Conservation (phyloP, 2,888 invertebrate species). For the Mamestra brassicae region DNA sequence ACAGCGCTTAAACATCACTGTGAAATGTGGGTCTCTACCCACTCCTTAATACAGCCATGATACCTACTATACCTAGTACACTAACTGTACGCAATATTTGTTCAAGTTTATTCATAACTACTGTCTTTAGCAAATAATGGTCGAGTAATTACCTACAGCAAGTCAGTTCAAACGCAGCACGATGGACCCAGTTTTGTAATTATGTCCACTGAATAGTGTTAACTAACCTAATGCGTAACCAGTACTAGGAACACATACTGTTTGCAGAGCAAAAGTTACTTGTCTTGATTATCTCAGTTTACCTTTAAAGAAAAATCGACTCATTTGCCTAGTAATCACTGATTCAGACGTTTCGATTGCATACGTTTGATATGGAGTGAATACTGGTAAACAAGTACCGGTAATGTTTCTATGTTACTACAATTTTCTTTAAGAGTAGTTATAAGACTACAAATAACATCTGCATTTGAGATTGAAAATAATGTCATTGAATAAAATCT, state of each 20-base stretch:
- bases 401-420: constrained; percentile 23
- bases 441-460: constrained; percentile 14
- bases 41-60: background rate
- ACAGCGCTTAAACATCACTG: background rate
- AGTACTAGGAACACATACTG: constrained; percentile 69
- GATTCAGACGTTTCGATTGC: constrained; percentile 49
- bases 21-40: background rate
- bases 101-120: background rate
- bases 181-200: constrained; percentile 71
- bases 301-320: constrained; percentile 64
- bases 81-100: background rate
- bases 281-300: constrained; percentile 65
- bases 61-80: background rate
- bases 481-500: constrained; percentile 25
- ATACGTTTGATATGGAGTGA: constrained; percentile 33
- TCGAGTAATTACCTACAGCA: constrained; percentile 31
- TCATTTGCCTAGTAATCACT: constrained; percentile 64
- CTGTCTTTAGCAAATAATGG: constrained; percentile 28
- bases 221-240: constrained; percentile 70
- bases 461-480: constrained; percentile 20
- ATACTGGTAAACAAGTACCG: constrained; percentile 37
- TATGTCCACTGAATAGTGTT: constrained; percentile 71
- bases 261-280: constrained; percentile 65
- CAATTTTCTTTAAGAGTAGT: constrained; percentile 16
- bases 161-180: constrained; percentile 66